Evolutionary conservation across 2,797 vertebrate genomes (phyloP), one percentile per base, ranked within the genome.

Genomic region (Pelodytes ibericus): DNA sequence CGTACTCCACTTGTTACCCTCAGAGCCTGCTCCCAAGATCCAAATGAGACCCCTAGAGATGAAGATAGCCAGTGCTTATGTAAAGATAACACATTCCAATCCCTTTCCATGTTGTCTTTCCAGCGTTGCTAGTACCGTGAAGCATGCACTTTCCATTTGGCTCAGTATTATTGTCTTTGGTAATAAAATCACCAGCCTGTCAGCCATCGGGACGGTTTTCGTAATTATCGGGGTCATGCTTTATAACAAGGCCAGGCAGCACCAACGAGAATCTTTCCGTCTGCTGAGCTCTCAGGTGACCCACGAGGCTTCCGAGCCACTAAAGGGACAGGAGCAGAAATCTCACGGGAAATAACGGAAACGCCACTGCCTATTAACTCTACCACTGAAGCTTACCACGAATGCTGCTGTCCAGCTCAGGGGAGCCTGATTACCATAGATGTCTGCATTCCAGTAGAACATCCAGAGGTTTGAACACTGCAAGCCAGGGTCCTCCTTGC

Each of bases 61-160:
- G n/a, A n/a, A n/a, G n/a, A n/a, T n/a, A n/a, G n/a, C n/a, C n/a
- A n/a, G n/a, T n/a, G n/a, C n/a, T n/a, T n/a, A n/a, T n/a, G n/a
- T n/a, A n/a, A n/a, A n/a, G n/a, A n/a, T n/a, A n/a, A n/a, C n/a
- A n/a, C n/a, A n/a, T n/a, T n/a, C n/a, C n/a, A n/a, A n/a, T n/a
- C n/a, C n/a, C n/a, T n/a, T 56, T 22, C 8, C n/a, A 4, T 20
- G 20, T 25, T 82, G 27, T 79, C 11, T 1, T 82, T 53, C 4
- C 85, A 99, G 98, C 5, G 98, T 99, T 3, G 98, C 96, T 75
- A 98, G 96, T 79, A 98, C 96, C 0, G 97, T 97, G 81, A 99
- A 99, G 79, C 98, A 99, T 0, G 98, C 97, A 4, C 74, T 99
- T 82, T 98, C 95, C 0, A 93, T 98, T 65, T 99, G 97, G 98